These are phyloP conservation scores for Tetranychus piercei DNA, from an alignment of 2,888 invertebrate genomes.

Conservation along the genomic window DNA sequence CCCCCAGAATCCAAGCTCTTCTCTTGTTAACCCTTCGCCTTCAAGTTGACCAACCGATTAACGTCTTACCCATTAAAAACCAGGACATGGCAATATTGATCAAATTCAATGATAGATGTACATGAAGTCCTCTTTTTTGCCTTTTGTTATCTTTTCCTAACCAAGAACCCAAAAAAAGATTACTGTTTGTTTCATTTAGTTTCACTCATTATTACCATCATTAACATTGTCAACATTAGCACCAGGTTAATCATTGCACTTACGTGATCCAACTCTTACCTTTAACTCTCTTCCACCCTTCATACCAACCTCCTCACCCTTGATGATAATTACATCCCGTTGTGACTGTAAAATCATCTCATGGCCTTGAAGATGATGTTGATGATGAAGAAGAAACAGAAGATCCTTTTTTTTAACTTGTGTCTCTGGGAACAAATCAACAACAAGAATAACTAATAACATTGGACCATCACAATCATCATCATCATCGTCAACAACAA, in stretches of 20 bases:
- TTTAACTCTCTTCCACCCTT: neutral
- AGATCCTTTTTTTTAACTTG: neutral
- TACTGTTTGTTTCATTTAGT: neutral
- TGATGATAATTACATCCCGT: no score
- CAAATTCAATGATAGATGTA: no score
- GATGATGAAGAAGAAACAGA: neutral
- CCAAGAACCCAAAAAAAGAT: neutral
- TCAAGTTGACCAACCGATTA: no score
- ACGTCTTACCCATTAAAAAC: no score
- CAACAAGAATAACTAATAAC: neutral
- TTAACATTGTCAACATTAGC: no score
- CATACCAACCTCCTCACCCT: no score
- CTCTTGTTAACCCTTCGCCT: neutral
- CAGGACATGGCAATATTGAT: no score
- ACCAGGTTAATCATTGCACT: neutral
- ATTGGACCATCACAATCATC: neutral
- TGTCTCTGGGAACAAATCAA: neutral
- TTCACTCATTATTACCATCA: neutral
- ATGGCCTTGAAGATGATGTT: neutral
- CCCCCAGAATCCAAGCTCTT: neutral
- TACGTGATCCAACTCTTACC: neutral
- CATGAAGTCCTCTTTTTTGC: no score
- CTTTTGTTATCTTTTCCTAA: no score
- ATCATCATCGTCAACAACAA: neutral
- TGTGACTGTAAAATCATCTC: neutral